Evolutionary conservation across 2,113 vertebrate species (phyloP).

Genomic region (Varanus komodoensis): DNA sequence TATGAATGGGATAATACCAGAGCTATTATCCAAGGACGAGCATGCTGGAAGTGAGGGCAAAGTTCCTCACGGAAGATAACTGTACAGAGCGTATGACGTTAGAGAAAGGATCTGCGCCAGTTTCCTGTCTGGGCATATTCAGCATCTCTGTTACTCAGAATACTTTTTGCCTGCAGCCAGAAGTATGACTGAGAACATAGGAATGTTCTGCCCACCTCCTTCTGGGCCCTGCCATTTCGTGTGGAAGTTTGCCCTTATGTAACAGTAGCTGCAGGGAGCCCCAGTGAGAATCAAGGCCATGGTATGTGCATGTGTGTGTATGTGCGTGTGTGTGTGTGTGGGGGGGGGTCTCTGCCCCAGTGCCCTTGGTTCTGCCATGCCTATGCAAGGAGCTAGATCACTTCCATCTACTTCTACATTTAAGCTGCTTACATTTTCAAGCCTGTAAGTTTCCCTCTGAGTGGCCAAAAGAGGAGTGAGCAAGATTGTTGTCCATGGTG

Average conservation of each 20-base stretch:
- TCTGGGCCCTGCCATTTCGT: background rate
- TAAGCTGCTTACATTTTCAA: background rate
- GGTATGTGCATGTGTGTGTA: background rate
- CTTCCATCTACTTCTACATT: background rate
- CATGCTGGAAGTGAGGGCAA: conserved; percentile 35
- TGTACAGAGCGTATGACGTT: conserved; percentile 56
- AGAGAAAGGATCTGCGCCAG: conserved; percentile 61
- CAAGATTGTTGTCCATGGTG: background rate
- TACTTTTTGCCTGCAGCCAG: conserved; percentile 48
- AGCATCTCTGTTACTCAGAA: conserved; percentile 55
- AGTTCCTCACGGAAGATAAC: conserved; percentile 73
- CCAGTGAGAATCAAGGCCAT: background rate
- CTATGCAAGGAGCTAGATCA: background rate
- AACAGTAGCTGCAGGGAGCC: background rate
- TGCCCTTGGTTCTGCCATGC: too few species aligned
- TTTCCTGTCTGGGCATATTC: conserved; percentile 60
- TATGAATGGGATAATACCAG: background rate
- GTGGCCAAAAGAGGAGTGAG: background rate
- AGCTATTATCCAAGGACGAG: conserved; percentile 13
- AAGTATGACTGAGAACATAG: conserved; percentile 29
- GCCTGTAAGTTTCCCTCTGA: background rate
- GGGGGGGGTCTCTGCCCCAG: background rate
- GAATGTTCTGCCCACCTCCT: conserved; percentile 46
- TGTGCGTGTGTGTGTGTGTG: too few species aligned
- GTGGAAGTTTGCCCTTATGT: background rate